Evolutionary conservation across 2,113 vertebrate species (phyloP).

Genomic region (Poecile atricapillus): DNA sequence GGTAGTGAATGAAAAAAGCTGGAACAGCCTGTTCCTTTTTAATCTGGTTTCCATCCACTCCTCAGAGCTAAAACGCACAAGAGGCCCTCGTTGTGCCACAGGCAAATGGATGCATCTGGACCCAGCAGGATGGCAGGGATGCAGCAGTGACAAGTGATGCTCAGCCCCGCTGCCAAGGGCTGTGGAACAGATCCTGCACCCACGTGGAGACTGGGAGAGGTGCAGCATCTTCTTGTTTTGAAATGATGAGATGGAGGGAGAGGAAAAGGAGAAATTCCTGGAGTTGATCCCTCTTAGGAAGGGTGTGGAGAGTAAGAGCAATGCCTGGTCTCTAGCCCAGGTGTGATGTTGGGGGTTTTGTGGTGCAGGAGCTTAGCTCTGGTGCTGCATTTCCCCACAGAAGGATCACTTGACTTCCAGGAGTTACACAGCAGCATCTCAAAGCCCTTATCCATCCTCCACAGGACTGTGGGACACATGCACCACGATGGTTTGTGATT

Average conservation of each 20-base stretch:
- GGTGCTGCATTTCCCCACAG: not conserved
- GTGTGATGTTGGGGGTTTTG: not conserved
- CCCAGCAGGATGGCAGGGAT: not conserved
- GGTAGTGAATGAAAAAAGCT: not conserved
- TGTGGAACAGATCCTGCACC: not conserved
- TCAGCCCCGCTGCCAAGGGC: not conserved
- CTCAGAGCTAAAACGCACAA: not conserved
- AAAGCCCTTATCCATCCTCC: not conserved
- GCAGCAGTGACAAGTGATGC: not conserved
- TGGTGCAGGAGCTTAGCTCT: not conserved
- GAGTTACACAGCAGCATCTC: not conserved
- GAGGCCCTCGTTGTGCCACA: not conserved
- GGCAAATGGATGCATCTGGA: not conserved
- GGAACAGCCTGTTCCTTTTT: not conserved
- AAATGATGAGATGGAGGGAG: not conserved
- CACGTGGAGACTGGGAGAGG: fast-evolving
- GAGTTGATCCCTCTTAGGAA: not conserved
- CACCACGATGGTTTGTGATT: fast-evolving
- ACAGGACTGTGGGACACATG: fast-evolving
- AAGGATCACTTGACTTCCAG: not conserved
- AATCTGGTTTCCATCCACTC: not conserved
- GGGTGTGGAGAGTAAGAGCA: not conserved
- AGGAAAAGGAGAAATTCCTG: not conserved
- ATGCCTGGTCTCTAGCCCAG: not conserved
- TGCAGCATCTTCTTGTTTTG: not conserved